These are phyloP conservation scores for Periplaneta americana DNA, from an alignment of 1,140 invertebrate genomes.

Conservation along the genomic window DNA sequence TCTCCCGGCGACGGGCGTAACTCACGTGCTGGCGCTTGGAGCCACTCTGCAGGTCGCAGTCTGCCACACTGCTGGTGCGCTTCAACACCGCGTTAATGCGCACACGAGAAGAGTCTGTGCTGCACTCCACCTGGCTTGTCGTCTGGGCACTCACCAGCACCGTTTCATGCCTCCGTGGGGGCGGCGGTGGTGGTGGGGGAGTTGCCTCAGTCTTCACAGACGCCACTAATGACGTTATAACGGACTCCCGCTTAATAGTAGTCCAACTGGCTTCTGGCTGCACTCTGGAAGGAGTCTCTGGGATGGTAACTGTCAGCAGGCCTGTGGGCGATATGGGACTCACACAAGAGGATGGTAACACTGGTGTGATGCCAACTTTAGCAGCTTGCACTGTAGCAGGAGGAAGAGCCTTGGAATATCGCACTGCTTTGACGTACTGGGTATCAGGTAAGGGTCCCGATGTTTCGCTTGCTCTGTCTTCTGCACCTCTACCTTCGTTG, in stretches of 20 bases:
- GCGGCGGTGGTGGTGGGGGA: not conserved
- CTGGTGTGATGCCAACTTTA: conserved; percentile 25
- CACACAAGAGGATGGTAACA: not conserved
- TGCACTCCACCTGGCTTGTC: not conserved
- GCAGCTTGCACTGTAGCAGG: conserved; percentile 31
- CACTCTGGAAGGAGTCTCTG: not conserved
- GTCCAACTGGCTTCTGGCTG: not conserved
- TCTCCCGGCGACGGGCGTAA: not conserved
- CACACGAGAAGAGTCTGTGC: not conserved
- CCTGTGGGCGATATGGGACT: not conserved
- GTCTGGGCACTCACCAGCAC: not conserved
- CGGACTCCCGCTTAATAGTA: not conserved
- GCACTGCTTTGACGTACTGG: conserved; percentile 35
- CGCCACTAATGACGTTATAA: not conserved
- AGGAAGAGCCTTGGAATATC: conserved; percentile 33
- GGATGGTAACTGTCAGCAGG: not conserved
- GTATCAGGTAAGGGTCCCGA: no score
- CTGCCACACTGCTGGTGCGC: not conserved
- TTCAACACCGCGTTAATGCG: not conserved
- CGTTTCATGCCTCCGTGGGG: not conserved
- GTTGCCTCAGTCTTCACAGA: not conserved
- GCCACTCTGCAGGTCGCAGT: not conserved
- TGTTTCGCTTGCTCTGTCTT: conserved; percentile 32
- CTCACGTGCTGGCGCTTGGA: conserved; percentile 6
- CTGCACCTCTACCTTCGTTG: conserved; percentile 17